Base-by-base conservation (phyloP, 1,140 invertebrate genomes). In the Temnothorax nylanderi region DNA sequence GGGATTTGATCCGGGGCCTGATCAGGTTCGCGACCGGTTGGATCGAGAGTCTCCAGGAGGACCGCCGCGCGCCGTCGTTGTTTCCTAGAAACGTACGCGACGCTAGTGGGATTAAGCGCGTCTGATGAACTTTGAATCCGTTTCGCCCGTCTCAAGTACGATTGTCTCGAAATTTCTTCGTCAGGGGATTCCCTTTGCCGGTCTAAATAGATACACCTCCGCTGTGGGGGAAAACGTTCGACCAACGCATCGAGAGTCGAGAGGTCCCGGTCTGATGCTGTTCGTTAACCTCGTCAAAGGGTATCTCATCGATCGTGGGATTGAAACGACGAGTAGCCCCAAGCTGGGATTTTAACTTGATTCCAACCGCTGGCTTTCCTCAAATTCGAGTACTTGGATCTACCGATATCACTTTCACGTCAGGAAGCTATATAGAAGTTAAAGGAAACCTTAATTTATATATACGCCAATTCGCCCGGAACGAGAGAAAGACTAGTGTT, bases 1-100 rank as follows among this genome's bases (percentile, higher is more conserved):
- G 44, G 62, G 62, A 64, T 58, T 84, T 90, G 89, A 90, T 88
- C 81, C 89, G 32, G 86, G 78, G 41, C 71, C 72, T 26, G 88
- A 37, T 72, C 56, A 41, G 51, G 47, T 81, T 65, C 32, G 13
- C 41, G 51, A 56, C 16, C 21, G 51, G 49, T 54, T 77, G 37
- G 71, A 78, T 54, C 18, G 71, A 58, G 47, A 32, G 10, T 56
- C 51, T 41, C 13, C 34, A 6, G 32, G 37, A 54, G 60, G 26
- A 37, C n/a, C 67, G 67, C 37, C 65, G 34, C 65, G 34, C 26
- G 26, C 26, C 26, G 26, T 26, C 26, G 26, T 75, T 85, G 56
- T 78, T 32, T 51, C 26, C 37, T n/a, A 34, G 37, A 26, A 56
- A 65, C 37, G 51, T 26, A 21, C 67, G 58, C 54, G 62, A 64